A percentile compares a stretch with the other conserved stretches of the same genome.
phyloP scores from a whole-genome alignment of 2,797 vertebrate species.

The Scarus forsteni region DNA sequence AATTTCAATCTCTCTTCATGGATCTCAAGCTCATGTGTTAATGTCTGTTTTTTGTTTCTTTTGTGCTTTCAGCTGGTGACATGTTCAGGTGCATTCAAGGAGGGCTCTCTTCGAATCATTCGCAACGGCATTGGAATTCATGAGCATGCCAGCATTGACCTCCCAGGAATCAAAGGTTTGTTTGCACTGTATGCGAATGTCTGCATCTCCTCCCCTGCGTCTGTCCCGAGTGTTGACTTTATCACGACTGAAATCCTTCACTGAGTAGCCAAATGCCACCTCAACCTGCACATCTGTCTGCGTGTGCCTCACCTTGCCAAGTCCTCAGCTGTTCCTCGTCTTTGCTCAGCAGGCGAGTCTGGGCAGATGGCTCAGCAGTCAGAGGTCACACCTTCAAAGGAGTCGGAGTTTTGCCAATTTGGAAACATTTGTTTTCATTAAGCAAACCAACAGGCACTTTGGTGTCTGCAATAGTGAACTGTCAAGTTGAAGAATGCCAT shows the following conservation, averaged over 20 bases:
- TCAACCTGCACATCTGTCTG: slow-evolving; percentile 56
- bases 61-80: slow-evolving; percentile 93
- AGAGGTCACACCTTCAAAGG: slow-evolving; percentile 34
- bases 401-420: slow-evolving; percentile 33
- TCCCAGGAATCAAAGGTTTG: slow-evolving; percentile 93
- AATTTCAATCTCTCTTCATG: not conserved
- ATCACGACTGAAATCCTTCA: slow-evolving; percentile 34
- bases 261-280: slow-evolving; percentile 27
- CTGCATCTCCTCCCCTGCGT: slow-evolving; percentile 14
- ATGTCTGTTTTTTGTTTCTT: slow-evolving; percentile 21
- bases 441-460: slow-evolving; percentile 13
- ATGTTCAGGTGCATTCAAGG: slow-evolving; percentile 98
- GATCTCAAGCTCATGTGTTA: slow-evolving; percentile 10
- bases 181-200: slow-evolving; percentile 29
- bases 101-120: slow-evolving; percentile 97
- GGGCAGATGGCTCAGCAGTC: slow-evolving; percentile 58
- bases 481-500: slow-evolving; percentile 36
- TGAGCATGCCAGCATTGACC: slow-evolving; percentile 98
- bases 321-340: slow-evolving; percentile 45
- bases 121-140: slow-evolving; percentile 98
- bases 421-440: slow-evolving; percentile 59
- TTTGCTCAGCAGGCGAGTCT: not conserved
- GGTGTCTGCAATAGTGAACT: slow-evolving; percentile 20
- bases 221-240: slow-evolving; percentile 29
- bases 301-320: slow-evolving; percentile 23